Evolutionary conservation across 2,888 invertebrate species (phyloP).

Genomic region (Exephanes ischioxanthus): DNA sequence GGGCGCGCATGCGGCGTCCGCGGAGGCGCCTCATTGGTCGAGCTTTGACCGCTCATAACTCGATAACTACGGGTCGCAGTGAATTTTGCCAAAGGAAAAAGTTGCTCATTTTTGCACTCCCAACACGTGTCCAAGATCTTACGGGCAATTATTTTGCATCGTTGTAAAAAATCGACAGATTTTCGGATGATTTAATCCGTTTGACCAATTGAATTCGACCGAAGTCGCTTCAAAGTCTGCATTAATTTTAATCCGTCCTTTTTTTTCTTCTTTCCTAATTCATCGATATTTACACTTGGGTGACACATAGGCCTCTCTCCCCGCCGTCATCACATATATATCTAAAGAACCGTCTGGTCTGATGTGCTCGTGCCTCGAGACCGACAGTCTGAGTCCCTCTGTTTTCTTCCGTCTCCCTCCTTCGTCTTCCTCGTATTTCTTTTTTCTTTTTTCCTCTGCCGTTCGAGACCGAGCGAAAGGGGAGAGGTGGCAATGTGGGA

Average conservation of each 20-base stretch:
- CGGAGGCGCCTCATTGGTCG: neutral
- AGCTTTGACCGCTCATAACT: neutral
- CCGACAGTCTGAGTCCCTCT: conserved; percentile 30
- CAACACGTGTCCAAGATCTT: neutral
- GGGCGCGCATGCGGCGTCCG: neutral
- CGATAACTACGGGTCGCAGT: neutral
- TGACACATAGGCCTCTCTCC: conserved; percentile 16
- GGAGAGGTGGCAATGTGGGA: conserved; percentile 40
- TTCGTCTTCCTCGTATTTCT: conserved; percentile 55
- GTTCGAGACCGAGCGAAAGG: conserved; percentile 22
- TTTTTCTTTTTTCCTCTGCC: neutral
- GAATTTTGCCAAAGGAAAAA: neutral
- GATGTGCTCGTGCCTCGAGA: conserved; percentile 27
- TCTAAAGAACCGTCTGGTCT: conserved; percentile 29
- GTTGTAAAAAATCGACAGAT: neutral
- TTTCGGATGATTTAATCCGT: no score
- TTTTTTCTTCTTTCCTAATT: neutral
- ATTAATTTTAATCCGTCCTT: neutral
- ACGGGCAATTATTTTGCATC: neutral
- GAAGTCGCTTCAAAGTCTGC: neutral
- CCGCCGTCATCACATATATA: conserved; percentile 5
- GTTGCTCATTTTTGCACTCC: neutral
- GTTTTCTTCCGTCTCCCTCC: conserved; percentile 19
- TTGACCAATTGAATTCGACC: neutral
- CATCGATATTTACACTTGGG: conserved; percentile 17